Percentiles rank a stretch among this genome's conserved stretches.
These are phyloP conservation scores for Ploceus nigricollis DNA, from an alignment of 2,113 vertebrate species.

Conservation along the genomic window DNA sequence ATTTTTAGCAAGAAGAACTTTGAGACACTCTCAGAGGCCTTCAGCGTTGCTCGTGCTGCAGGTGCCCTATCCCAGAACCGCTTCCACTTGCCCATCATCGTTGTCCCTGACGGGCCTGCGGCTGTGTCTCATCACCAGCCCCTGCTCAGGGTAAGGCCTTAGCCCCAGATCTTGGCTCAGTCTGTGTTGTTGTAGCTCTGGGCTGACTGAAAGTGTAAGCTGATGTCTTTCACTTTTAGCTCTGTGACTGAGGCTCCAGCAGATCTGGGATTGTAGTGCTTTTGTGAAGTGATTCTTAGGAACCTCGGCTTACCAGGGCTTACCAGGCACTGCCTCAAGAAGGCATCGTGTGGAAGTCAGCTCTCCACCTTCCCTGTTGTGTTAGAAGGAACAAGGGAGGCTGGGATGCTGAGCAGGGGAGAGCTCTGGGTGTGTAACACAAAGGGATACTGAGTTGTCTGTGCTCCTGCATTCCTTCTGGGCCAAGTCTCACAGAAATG, in stretches of 20 bases:
- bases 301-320: not conserved
- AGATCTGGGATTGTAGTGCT: not conserved
- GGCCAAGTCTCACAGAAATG: not conserved
- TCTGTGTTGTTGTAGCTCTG: not conserved
- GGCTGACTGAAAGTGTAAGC: not conserved
- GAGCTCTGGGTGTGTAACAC: not conserved
- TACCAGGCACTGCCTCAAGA: not conserved
- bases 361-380: not conserved
- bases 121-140: constrained; percentile 90
- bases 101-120: constrained; percentile 82
- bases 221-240: not conserved
- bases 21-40: constrained; percentile 88
- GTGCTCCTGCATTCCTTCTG: not conserved
- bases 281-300: not conserved
- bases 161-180: not conserved
- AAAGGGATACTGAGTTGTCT: fast-evolving
- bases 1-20: constrained; percentile 97
- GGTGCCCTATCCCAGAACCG: constrained; percentile 85
- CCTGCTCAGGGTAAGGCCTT: constrained; percentile 77
- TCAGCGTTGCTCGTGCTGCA: constrained; percentile 86
- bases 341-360: not conserved
- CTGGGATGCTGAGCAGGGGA: not conserved
- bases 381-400: not conserved
- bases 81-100: constrained; percentile 87
- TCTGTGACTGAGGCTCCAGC: not conserved